Percentiles rank a stretch among this genome's conserved stretches.
Evolutionary conservation across 1,140 invertebrate species (phyloP).

Genomic region (Camponotus vicinus): DNA sequence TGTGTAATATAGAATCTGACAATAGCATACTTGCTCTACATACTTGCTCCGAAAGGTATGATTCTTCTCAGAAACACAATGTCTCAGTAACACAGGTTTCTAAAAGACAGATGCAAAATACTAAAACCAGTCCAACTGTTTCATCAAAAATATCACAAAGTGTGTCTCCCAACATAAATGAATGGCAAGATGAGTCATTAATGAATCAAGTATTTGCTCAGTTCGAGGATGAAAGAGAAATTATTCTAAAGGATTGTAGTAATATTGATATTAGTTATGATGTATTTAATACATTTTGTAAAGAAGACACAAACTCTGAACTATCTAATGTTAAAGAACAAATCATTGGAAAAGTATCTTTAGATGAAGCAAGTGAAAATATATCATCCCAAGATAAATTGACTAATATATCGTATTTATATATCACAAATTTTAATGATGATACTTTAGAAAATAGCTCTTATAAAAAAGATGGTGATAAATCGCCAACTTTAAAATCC

Average conservation of each 20-base stretch:
- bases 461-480: background rate
- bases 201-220: constrained; percentile 63
- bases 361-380: background rate
- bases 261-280: background rate
- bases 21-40: background rate
- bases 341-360: background rate
- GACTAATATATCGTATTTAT: background rate
- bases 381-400: background rate
- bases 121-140: constrained; percentile 3
- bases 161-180: constrained; percentile 14
- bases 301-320: background rate
- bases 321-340: background rate
- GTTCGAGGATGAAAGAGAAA: constrained; percentile 27
- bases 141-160: constrained; percentile 8
- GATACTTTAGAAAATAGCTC: background rate
- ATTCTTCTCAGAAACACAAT: background rate
- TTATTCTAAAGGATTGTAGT: background rate
- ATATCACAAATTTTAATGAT: constrained; percentile 28
- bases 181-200: constrained; percentile 72
- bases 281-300: constrained; percentile 23
- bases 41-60: background rate
- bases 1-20: constrained; percentile 64
- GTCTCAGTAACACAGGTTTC: background rate
- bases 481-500: constrained; percentile 22
- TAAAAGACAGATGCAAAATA: background rate